Evolutionary conservation across 2,113 vertebrate genomes (phyloP).

Genomic region (Erinaceus europaeus): DNA sequence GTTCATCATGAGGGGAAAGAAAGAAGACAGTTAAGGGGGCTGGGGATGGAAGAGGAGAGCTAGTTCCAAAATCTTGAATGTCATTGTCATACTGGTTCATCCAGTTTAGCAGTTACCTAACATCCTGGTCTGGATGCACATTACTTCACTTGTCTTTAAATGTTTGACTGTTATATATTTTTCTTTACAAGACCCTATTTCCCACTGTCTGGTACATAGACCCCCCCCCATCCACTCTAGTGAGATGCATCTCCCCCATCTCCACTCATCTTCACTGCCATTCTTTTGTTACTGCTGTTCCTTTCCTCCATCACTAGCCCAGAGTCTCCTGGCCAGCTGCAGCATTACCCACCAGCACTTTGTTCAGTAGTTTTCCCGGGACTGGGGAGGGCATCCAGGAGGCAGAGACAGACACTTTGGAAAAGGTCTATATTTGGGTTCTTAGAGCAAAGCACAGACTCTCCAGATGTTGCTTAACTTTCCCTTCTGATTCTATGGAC

Average conservation of each 20-base stretch:
- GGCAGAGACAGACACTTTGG: background rate
- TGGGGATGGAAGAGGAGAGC: background rate
- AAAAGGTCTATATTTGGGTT: background rate
- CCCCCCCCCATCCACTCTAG: background rate
- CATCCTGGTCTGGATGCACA: background rate
- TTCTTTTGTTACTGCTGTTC: background rate
- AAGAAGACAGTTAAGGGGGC: background rate
- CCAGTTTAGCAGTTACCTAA: background rate
- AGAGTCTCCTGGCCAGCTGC: background rate
- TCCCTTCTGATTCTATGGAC: background rate
- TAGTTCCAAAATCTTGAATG: slow-evolving; percentile 14
- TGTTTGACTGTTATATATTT: background rate
- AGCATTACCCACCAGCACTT: background rate
- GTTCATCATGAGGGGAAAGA: background rate
- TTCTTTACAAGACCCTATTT: background rate
- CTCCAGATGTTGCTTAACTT: background rate
- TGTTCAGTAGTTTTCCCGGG: background rate
- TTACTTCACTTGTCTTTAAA: background rate
- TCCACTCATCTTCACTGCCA: background rate
- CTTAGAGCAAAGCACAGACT: background rate
- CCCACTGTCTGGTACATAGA: background rate
- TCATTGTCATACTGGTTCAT: background rate
- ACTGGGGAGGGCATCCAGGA: background rate
- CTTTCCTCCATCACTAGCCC: background rate
- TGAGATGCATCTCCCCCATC: fast-evolving